Conservation (phyloP, 2,797 vertebrate genomes). For the Bradypodion pumilum region DNA sequence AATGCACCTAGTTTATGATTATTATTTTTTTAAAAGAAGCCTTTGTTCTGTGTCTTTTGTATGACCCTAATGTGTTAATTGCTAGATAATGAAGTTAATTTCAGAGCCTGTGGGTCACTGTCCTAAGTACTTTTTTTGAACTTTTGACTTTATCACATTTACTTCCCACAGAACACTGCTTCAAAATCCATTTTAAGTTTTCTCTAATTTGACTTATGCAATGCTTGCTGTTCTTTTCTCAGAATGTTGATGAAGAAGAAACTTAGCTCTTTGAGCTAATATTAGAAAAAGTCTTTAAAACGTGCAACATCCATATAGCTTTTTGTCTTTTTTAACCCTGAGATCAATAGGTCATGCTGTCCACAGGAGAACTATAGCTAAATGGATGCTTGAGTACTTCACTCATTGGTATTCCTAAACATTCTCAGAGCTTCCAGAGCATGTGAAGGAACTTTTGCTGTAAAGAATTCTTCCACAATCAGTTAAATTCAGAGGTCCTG, state of each 20-base stretch:
- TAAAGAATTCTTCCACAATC: conserved; percentile 41
- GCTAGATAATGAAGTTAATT: not conserved
- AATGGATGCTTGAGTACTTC: conserved; percentile 65
- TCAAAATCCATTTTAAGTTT: not conserved
- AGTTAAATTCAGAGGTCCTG: conserved; percentile 52
- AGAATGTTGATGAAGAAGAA: not conserved
- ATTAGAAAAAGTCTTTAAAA: conserved; percentile 61
- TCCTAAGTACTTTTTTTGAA: not conserved
- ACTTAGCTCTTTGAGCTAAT: conserved; percentile 47
- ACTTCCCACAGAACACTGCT: not conserved
- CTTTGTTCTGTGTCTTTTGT: not conserved
- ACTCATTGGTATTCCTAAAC: conserved; percentile 53
- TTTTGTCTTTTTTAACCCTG: conserved; percentile 65
- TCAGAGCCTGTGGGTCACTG: not conserved
- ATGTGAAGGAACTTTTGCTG: conserved; percentile 51
- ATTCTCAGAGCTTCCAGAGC: conserved; percentile 58
- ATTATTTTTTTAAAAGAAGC: not conserved
- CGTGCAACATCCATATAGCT: conserved; percentile 54
- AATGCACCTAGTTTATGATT: not conserved
- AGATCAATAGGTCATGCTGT: conserved; percentile 70
- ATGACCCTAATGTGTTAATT: conserved; percentile 21
- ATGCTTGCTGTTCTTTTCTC: not conserved
- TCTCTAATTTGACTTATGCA: rapidly evolving
- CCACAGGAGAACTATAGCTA: conserved; percentile 69
- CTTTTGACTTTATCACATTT: not conserved